Evolutionary conservation across 2,113 vertebrate genomes (phyloP).

Genomic region (Lates calcarifer): DNA sequence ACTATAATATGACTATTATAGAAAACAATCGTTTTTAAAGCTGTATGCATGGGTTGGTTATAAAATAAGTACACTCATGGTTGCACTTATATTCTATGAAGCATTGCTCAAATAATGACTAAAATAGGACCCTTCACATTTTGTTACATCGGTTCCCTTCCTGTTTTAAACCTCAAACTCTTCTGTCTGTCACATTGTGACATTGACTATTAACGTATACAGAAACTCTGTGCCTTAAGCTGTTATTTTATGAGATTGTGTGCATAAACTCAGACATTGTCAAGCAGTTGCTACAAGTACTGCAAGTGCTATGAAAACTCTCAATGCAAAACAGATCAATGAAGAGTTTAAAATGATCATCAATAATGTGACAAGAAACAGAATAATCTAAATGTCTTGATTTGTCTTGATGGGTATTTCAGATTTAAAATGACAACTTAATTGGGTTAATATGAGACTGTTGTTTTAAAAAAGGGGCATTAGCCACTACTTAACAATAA

Average conservation of each 20-base stretch:
- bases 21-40: not conserved
- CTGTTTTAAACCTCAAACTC: not conserved
- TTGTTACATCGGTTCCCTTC: not conserved
- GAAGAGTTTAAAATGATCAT: not conserved
- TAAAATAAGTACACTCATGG: not conserved
- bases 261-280: too few species aligned
- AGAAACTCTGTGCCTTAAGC: not conserved
- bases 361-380: not conserved
- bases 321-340: not conserved
- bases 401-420: not conserved
- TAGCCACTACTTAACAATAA: not conserved
- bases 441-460: not conserved
- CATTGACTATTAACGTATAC: not conserved
- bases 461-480: not conserved
- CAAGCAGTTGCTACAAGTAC: too few species aligned
- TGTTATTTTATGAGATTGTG: not conserved
- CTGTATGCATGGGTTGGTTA: not conserved
- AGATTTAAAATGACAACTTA: not conserved
- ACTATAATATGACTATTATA: not conserved
- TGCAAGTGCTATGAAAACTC: not conserved
- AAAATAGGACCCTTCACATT: not conserved
- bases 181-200: not conserved
- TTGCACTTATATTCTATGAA: not conserved
- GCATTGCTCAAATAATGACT: not conserved
- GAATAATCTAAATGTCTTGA: not conserved